Evolutionary conservation across 2,113 vertebrate species (phyloP).

Genomic region (Syngnathus floridae): DNA sequence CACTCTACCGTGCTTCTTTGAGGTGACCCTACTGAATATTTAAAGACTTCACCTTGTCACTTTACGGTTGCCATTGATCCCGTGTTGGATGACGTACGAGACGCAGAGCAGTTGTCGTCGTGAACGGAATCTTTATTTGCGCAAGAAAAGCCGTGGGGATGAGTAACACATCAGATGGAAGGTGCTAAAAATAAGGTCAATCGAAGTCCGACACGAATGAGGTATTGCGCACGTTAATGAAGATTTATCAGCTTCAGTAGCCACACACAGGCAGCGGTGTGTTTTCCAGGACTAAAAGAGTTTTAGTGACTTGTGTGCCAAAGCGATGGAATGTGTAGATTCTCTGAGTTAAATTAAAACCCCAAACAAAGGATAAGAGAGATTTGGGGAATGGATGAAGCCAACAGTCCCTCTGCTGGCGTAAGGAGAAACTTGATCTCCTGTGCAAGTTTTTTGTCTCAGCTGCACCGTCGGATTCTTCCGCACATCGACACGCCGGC

Average conservation of each 20-base stretch:
- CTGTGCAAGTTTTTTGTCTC: conserved; percentile 27
- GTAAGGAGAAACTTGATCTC: conserved; percentile 45
- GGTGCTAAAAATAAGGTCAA: conserved; percentile 49
- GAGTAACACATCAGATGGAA: conserved; percentile 23
- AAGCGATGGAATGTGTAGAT: conserved; percentile 10
- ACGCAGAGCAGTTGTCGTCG: conserved; percentile 32
- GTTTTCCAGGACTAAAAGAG: conserved; percentile 50
- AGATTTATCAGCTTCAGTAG: conserved; percentile 24
- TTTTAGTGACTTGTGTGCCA: conserved; percentile 17
- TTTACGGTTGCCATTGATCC: conserved; percentile 14
- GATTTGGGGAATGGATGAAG: conserved; percentile 47
- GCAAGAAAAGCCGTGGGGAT: conserved; percentile 8
- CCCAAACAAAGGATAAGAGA: conserved; percentile 28
- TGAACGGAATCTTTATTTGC: conserved; percentile 20
- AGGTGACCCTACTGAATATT: conserved; percentile 29
- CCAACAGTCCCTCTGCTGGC: conserved; percentile 29
- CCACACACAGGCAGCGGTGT: conserved; percentile 21
- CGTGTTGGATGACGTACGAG: conserved; percentile 31
- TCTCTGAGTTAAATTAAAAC: conserved; percentile 21
- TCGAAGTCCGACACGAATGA: conserved; percentile 34
- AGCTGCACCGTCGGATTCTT: conserved; percentile 19
- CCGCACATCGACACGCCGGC: conserved; percentile 28
- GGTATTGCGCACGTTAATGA: conserved; percentile 21
- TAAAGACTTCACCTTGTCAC: conserved; percentile 24
- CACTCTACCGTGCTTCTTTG: conserved; percentile 24